Percentiles rank a stretch among this genome's conserved stretches.
Evolutionary conservation across 2,113 vertebrate genomes (phyloP).

Genomic region (Gallinago paraguaiae): DNA sequence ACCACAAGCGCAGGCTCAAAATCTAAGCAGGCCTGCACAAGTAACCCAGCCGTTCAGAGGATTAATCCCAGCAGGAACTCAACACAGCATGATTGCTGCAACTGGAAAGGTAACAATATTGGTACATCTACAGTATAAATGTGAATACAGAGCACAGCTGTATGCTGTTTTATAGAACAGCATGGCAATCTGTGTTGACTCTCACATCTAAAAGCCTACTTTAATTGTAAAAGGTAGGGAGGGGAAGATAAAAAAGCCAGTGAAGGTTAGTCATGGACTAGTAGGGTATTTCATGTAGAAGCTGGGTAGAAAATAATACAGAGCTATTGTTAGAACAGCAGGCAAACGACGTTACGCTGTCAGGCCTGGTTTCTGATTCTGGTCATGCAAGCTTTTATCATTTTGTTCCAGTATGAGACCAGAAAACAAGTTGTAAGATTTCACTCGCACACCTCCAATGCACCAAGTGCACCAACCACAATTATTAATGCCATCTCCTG

Average conservation of each 20-base stretch:
- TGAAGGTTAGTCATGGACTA: neutral
- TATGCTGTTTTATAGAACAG: neutral
- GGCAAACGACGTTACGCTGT: fast-evolving
- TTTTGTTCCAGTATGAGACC: neutral
- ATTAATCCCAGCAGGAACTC: constrained; percentile 87
- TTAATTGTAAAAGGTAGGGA: neutral
- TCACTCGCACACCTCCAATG: neutral
- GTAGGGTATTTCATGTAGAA: neutral
- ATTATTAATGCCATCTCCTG: neutral
- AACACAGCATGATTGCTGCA: constrained; percentile 90
- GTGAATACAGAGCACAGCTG: neutral
- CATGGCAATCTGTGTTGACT: fast-evolving
- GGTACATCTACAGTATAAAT: neutral
- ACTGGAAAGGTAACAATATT: constrained; percentile 84
- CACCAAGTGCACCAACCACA: too few relatives aligned
- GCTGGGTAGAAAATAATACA: neutral
- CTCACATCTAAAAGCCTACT: neutral
- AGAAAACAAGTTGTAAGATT: neutral
- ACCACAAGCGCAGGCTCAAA: constrained; percentile 88
- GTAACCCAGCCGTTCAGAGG: constrained; percentile 90
- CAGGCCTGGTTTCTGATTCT: neutral
- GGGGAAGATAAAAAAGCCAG: neutral
- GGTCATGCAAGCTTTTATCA: neutral
- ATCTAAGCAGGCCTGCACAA: constrained; percentile 86
- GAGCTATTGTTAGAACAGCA: neutral